phyloP scores from a whole-genome alignment of 2,888 invertebrate genomes.

The Stramonita haemastoma region DNA sequence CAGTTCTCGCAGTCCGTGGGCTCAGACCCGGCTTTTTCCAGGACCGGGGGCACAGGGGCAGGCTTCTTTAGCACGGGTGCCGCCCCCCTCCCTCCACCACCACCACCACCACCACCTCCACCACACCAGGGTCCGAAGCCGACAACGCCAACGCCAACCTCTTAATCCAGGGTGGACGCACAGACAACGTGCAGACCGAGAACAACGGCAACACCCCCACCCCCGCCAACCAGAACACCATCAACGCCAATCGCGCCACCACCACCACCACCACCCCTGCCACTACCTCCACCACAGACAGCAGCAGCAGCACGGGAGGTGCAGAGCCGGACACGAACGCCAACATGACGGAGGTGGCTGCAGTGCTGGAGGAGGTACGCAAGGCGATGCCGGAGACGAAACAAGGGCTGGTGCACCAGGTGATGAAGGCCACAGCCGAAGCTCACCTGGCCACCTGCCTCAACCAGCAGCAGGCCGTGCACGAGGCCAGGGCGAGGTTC shows the following conservation, averaged over 20 bases:
- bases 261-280: constrained; percentile 11
- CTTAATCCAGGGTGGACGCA: constrained; percentile 18
- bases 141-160: constrained; percentile 42
- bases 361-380: constrained; percentile 60
- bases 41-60: background rate
- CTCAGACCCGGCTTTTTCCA: constrained; percentile 45
- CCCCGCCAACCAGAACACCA: constrained; percentile 40
- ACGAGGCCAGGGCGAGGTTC: constrained; percentile 61
- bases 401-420: constrained; percentile 61
- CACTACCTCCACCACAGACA: background rate
- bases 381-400: constrained; percentile 57
- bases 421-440: constrained; percentile 90
- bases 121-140: background rate
- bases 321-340: constrained; percentile 41
- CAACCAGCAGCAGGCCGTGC: constrained; percentile 90
- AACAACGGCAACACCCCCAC: constrained; percentile 36
- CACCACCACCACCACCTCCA: constrained; percentile 52
- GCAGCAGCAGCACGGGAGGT: background rate
- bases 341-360: constrained; percentile 52
- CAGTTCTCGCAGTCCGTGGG: constrained; percentile 24
- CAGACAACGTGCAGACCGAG: constrained; percentile 34
- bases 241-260: constrained; percentile 28
- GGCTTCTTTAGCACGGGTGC: constrained; percentile 49
- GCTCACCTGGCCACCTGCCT: constrained; percentile 98
- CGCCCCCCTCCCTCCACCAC: constrained; percentile 50